Evolutionary conservation across 2,113 vertebrate genomes (phyloP), one percentile per base, ranked within the genome.

Genomic region (Gambusia holbrooki): DNA sequence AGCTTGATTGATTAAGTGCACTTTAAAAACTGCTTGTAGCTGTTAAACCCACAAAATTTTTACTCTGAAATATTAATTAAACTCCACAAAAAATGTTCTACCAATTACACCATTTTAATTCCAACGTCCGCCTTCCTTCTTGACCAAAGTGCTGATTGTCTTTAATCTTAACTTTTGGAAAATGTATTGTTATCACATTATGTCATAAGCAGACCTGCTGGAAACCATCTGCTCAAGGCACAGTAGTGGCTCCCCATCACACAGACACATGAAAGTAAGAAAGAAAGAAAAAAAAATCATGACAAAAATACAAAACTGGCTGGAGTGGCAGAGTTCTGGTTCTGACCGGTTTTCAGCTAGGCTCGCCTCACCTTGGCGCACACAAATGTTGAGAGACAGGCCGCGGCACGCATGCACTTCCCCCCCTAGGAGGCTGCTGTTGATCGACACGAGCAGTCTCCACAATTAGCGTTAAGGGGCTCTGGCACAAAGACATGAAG

Each of bases 191-290:
- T 93, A 93, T 94, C 92, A 89, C 91, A 89, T 30, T 30, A 30
- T 93, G 90, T 92, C 90, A 90, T 90, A 88, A 42, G 80, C 79
- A 68, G 78, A 87, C 91, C 92, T 91, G 90, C 88, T 94, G 91
- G 91, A 92, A 90, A 93, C 93, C 93, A 94, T 94, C 93, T 94
- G 93, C 83, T 89, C 62, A 85, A 92, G 82, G 87, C 86, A 62
- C 84, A 70, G 76, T 66, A 67, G 79, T 77, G 71, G 73, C 83
- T 84, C 66, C 79, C 84, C 64, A 78, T 87, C 79, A 81, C 83
- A 72, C 17, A 82, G 74, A 80, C 80, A 71, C 11, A 73, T 42
- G 28, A 70, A 25, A 64, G 58, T 15, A 13, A 15, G 32, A 3
- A 65, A 5, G 28, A 70, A 25, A 61, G 62, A 17, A 10, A 65